Percentiles rank a stretch among this genome's conserved stretches.
Evolutionary conservation across 2,113 vertebrate species (phyloP).

Genomic region (Poeciliopsis retropinna): DNA sequence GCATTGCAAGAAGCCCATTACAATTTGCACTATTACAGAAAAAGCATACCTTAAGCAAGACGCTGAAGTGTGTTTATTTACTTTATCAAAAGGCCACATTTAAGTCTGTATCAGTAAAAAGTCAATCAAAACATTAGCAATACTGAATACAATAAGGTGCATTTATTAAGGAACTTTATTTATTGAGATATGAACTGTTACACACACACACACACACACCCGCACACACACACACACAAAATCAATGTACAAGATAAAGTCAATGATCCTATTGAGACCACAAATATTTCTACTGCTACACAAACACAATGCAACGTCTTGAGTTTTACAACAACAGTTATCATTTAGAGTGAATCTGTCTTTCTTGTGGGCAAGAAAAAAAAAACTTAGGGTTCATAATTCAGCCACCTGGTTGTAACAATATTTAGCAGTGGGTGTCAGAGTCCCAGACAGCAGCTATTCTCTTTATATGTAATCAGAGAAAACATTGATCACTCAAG

Average conservation of each 20-base stretch:
- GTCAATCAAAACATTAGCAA: too few species aligned
- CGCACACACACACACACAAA: not conserved
- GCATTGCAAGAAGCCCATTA: slow-evolving; percentile 38
- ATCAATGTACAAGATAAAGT: not conserved
- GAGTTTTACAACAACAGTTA: too few species aligned
- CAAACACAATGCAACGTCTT: too few species aligned
- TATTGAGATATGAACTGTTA: not conserved
- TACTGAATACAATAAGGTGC: too few species aligned
- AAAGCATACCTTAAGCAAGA: slow-evolving; percentile 30
- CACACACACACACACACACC: not conserved
- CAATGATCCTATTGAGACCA: too few species aligned
- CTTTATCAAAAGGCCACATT: not conserved
- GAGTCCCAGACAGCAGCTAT: not conserved
- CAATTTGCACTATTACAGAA: slow-evolving; percentile 21
- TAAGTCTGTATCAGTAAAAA: not conserved
- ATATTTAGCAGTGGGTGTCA: not conserved
- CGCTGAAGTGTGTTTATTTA: slow-evolving; percentile 17
- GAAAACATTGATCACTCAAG: not conserved
- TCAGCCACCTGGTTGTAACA: not conserved
- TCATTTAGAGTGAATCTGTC: not conserved
- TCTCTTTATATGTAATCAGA: not conserved
- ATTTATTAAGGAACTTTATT: not conserved
- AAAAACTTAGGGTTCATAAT: not conserved
- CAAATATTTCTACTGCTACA: too few species aligned
- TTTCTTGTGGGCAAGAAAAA: not conserved